phyloP scores from a whole-genome alignment of 2,888 invertebrate species.

The Torymus auratus region DNA sequence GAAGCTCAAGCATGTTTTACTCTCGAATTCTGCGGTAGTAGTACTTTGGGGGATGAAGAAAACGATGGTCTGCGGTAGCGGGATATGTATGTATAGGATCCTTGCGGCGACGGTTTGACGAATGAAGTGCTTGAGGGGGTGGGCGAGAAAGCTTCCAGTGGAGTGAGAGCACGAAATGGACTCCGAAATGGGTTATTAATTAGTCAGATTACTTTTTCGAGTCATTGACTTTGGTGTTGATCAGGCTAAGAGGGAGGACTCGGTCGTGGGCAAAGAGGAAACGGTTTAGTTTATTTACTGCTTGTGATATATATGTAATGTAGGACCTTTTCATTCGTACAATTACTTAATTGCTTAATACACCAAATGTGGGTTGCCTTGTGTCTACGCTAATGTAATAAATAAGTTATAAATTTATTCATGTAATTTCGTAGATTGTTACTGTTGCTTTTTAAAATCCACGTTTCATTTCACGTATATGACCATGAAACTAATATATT shows the following conservation, averaged over 20 bases:
- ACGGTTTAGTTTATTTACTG: background rate
- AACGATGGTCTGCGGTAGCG: background rate
- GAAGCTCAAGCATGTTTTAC: background rate
- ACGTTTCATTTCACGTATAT: too few species aligned
- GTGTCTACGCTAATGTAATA: too few species aligned
- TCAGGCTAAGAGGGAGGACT: slow-evolving; percentile 15
- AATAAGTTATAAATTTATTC: too few species aligned
- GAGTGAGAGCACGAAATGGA: too few species aligned
- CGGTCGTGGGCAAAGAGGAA: too few species aligned
- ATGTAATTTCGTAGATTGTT: too few species aligned
- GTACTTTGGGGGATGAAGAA: too few species aligned
- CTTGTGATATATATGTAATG: background rate
- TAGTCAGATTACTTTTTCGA: slow-evolving; percentile 38
- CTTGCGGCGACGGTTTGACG: slow-evolving; percentile 50
- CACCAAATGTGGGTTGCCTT: too few species aligned
- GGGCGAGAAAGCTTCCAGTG: too few species aligned
- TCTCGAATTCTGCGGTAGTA: too few species aligned
- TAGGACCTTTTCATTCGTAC: background rate
- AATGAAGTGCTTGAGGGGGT: slow-evolving; percentile 64
- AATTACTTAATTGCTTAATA: background rate
- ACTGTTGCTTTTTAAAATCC: too few species aligned
- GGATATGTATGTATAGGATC: background rate
- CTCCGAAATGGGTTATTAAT: slow-evolving; percentile 34
- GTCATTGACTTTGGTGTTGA: slow-evolving; percentile 21
- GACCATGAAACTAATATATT: too few species aligned